These are phyloP conservation scores for Phymanthus crucifer DNA, from an alignment of 92 coral and sea anemone species.

Conservation along the genomic window DNA sequence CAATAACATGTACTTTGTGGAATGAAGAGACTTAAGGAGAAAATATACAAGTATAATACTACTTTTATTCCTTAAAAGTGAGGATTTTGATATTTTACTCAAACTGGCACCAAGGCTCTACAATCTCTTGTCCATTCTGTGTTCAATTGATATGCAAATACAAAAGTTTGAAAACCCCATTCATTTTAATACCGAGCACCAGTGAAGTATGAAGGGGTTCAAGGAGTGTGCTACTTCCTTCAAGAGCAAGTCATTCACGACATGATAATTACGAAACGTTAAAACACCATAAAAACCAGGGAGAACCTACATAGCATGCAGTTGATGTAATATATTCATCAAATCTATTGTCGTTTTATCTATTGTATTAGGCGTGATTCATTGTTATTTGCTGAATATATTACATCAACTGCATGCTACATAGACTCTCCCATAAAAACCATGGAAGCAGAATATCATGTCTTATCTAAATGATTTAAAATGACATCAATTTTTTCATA, in stretches of 20 bases:
- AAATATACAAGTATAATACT: not conserved
- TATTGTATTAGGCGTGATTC: too few species aligned
- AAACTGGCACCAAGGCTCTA: not conserved
- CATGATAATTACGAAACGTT: not conserved
- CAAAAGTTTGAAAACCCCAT: not conserved
- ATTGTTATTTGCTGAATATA: too few species aligned
- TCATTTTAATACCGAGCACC: not conserved
- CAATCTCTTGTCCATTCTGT: not conserved
- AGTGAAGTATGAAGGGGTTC: not conserved
- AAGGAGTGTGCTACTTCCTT: not conserved
- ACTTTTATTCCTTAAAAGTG: too few species aligned
- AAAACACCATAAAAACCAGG: not conserved
- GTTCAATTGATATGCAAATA: not conserved
- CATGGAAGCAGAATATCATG: not conserved
- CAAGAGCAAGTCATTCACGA: not conserved
- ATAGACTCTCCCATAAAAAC: not conserved
- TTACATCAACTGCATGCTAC: too few species aligned
- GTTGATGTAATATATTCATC: too few species aligned
- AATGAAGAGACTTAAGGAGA: not conserved
- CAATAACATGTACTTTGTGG: not conserved
- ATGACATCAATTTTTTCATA: too few species aligned
- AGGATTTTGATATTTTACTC: too few species aligned
- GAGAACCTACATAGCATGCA: not conserved
- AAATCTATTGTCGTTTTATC: too few species aligned
- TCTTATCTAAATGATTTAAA: too few species aligned